These are phyloP conservation scores for Xenopus tropicalis DNA, from an alignment of 2,113 vertebrate genomes.

Conservation along the genomic window UCB_Xtro_10.0 CM004445.2:88325501-88326000, in stretches of 20 bases:
- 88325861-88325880: no score
- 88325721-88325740: background rate
- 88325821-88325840: background rate
- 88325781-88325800: background rate
- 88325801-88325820: background rate
- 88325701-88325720: background rate
- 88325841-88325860: background rate
- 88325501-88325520: no score
- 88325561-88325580: no score
- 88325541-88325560: no score
- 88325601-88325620: background rate
- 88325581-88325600: background rate
- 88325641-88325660: background rate
- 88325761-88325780: background rate
- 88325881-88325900: no score
- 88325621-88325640: background rate
- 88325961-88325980: no score
- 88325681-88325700: background rate
- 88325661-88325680: background rate
- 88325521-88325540: no score
- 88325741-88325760: background rate
- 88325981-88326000: no score
- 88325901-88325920: no score
- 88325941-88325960: no score
- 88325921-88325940: no score